Conservation (phyloP, 1,140 invertebrate genomes). For the Trichomalopsis sarcophagae region DNA sequence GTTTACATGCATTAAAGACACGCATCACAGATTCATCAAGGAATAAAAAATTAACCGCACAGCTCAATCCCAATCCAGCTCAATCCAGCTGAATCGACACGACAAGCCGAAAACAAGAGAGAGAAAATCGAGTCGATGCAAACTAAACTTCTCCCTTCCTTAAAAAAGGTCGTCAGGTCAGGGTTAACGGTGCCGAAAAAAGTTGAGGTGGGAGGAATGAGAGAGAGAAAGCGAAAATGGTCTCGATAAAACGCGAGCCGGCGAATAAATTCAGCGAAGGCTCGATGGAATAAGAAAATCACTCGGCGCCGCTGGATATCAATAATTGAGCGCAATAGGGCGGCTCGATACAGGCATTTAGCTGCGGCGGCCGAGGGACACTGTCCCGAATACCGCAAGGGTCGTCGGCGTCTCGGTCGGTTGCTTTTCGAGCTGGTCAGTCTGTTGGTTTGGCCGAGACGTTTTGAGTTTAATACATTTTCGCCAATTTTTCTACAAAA, state of each 20-base stretch:
- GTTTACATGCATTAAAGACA: too few relatives aligned
- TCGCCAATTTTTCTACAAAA: too few relatives aligned
- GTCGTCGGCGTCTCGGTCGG: neutral
- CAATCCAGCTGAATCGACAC: too few relatives aligned
- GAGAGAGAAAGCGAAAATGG: neutral
- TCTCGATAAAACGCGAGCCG: neutral
- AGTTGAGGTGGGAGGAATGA: neutral
- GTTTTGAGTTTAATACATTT: too few relatives aligned
- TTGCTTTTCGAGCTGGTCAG: neutral
- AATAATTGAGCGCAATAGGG: neutral
- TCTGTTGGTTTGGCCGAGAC: neutral
- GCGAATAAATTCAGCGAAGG: neutral
- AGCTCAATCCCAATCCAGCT: neutral
- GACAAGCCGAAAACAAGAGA: neutral
- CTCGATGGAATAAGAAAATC: neutral
- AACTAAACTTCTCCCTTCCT: neutral
- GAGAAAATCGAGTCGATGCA: neutral
- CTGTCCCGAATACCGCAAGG: neutral
- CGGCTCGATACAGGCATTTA: neutral
- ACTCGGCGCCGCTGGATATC: neutral
- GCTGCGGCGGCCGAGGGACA: neutral
- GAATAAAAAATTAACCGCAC: neutral
- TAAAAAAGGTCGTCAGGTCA: neutral
- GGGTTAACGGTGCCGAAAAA: neutral
- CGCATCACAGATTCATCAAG: neutral